Evolutionary conservation across 2,113 vertebrate species (phyloP), one percentile per base, ranked within the genome.

Genomic region (Leptodactylus fuscus): DNA sequence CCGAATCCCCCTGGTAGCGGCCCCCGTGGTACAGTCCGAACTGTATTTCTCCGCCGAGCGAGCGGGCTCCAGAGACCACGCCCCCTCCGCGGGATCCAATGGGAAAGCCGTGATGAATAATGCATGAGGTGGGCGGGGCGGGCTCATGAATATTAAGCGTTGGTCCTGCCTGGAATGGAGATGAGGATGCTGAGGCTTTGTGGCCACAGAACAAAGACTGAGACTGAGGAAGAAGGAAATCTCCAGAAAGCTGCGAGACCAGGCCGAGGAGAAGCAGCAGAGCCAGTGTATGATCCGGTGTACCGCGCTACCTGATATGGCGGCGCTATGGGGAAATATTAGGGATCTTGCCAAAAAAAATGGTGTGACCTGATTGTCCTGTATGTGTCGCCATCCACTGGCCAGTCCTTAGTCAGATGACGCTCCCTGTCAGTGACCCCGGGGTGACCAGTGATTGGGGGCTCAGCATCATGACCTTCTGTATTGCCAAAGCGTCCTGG

Each of bases 101-200:
- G 7, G 74, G 46, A 76, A 76, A 9, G 1, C 11, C 3, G 8
- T 27, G 74, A 29, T 8, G 46, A 53, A 76, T 76, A 76, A 34
- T 76, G 20, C 46, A 76, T 51, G 13, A 76, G 27, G 3, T 51
- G 74, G 74, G 74, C 74, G 74, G 24, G 46, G 74, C 2, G 0
- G 0, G 16, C 44, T 76, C 48, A 49, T 76, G 48, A 76, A 76
- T 76, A 76, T 51, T 48, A 76, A 76, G 24, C 48, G 9, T 1
- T 9, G 67, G 34, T 71, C 67, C 67, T n/a, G 67, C 8, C 36
- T n/a, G 20, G 27, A 11, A 51, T 51, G 74, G 3, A 76, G 48
- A 76, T 75, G 44, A 74, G 44, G 41, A 12, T 74, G 38, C 1
- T 1, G 34, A n/a, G 74, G 24, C 74, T 76, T 76, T 76, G 74